These are phyloP conservation scores for Harmothoe impar DNA, from an alignment of 2,888 invertebrate genomes.

Conservation along the genomic window DNA sequence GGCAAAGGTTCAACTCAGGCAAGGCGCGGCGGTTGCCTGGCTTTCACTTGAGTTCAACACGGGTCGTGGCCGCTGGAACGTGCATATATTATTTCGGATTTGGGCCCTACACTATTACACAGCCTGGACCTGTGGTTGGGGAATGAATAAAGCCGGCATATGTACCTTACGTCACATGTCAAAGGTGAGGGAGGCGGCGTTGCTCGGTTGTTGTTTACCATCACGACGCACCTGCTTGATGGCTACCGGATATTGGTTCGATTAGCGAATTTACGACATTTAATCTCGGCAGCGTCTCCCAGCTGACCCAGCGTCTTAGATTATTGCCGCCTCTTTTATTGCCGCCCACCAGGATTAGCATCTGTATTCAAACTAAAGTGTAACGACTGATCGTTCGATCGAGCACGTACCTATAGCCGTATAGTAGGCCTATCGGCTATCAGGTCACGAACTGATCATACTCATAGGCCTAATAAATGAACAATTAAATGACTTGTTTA, in stretches of 20 bases:
- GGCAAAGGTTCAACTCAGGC: not conserved
- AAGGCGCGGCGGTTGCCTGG: conserved; percentile 9
- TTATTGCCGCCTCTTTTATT: too few relatives aligned
- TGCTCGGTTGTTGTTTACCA: conserved; percentile 29
- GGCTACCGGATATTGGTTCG: not conserved
- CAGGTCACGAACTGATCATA: too few relatives aligned
- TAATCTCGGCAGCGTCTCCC: not conserved
- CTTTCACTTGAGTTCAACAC: conserved; percentile 27
- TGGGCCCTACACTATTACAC: not conserved
- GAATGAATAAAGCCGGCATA: conserved; percentile 4
- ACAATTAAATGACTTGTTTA: too few relatives aligned
- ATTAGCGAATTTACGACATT: not conserved
- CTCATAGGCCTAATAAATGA: too few relatives aligned
- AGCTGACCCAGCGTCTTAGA: too few relatives aligned
- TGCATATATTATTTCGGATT: not conserved
- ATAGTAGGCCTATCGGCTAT: too few relatives aligned
- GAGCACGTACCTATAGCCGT: too few relatives aligned
- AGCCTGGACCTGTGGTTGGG: not conserved
- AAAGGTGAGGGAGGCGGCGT: not conserved
- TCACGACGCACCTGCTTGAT: not conserved
- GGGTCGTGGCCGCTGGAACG: not conserved
- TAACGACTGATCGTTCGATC: too few relatives aligned
- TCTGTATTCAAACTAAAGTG: too few relatives aligned
- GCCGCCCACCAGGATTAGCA: too few relatives aligned
- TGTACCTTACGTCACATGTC: conserved; percentile 14